Conservation (phyloP, 2,113 vertebrate genomes). For the human (Homo sapiens) region GRCh38 chr5:26380501-26381000, state of each 20-base stretch:
- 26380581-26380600: background rate
- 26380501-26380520: constrained; percentile 11
- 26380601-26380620: constrained; percentile 6
- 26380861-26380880: background rate
- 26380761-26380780: background rate
- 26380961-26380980: too few species aligned
- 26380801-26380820: constrained; percentile 31
- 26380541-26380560: constrained; percentile 14
- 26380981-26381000: too few species aligned
- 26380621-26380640: background rate
- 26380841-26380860: constrained; percentile 33
- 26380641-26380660: background rate
- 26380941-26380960: too few species aligned
- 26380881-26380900: background rate
- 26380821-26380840: background rate
- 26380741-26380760: background rate
- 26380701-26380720: background rate
- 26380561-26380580: background rate
- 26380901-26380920: too few species aligned
- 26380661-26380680: background rate
- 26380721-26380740: background rate
- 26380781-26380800: constrained; percentile 23
- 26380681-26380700: background rate
- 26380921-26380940: too few species aligned
- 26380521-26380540: background rate